phyloP scores from a whole-genome alignment of 2,797 vertebrate genomes.

The Lerista edwardsae region DNA sequence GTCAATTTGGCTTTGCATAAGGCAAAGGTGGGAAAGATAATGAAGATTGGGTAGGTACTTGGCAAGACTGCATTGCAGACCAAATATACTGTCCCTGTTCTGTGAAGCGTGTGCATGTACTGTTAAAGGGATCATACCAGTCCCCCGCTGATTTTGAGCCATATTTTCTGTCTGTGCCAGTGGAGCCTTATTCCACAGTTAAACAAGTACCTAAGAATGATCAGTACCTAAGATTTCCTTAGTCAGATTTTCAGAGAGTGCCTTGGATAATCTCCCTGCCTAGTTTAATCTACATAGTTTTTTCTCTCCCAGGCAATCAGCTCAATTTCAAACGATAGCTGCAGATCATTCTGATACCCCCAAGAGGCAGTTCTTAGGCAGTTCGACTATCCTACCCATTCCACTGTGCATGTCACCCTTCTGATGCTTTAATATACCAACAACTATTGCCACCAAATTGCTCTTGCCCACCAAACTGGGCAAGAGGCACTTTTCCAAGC shows the following conservation, averaged over 20 bases:
- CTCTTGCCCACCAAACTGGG: too few species aligned
- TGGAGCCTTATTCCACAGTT: neutral
- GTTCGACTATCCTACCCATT: neutral
- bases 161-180: neutral
- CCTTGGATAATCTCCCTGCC: neutral
- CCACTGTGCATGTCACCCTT: neutral
- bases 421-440: neutral
- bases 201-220: neutral
- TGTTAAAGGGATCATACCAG: neutral
- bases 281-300: neutral
- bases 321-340: conserved; percentile 7
- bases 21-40: too few species aligned
- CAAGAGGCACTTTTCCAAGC: too few species aligned
- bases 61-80: too few species aligned
- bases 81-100: too few species aligned
- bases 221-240: neutral
- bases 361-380: neutral
- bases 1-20: too few species aligned
- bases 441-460: conserved; percentile 8
- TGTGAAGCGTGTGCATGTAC: too few species aligned
- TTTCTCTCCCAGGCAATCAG: neutral
- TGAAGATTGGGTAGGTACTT: too few species aligned
- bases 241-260: neutral
- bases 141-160: neutral
- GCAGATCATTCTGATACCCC: neutral